Evolutionary conservation across 2,113 vertebrate species (phyloP).

Genomic region (Oncorhynchus tshawytscha): DNA sequence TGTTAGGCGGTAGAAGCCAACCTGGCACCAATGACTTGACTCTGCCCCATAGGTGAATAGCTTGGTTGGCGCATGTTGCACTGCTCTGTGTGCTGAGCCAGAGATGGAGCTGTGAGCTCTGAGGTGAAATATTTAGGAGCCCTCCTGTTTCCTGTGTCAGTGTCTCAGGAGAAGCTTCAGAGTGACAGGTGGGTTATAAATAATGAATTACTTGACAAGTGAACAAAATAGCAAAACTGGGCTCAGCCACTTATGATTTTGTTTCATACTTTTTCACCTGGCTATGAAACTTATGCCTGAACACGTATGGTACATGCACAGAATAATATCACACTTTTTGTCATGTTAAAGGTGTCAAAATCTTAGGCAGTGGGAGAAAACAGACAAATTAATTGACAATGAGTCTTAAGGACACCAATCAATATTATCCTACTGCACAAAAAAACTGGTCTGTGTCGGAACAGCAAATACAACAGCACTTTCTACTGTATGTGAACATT

Average conservation of each 20-base stretch:
- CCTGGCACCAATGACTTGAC: not conserved
- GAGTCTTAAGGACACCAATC: no score
- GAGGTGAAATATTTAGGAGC: no score
- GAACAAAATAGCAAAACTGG: slow-evolving; percentile 11
- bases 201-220: slow-evolving; percentile 8
- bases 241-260: not conserved
- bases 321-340: no score
- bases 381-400: no score
- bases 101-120: no score
- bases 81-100: no score
- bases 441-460: no score
- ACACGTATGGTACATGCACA: no score
- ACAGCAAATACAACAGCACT: not conserved
- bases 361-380: no score
- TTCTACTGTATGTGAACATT: not conserved
- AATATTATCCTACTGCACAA: no score
- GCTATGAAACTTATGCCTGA: not conserved
- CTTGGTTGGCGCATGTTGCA: not conserved
- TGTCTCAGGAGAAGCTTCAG: not conserved
- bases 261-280: not conserved
- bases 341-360: no score
- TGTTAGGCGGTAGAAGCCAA: not conserved
- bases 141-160: not conserved
- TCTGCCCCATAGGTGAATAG: not conserved
- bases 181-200: slow-evolving; percentile 13